phyloP scores from a whole-genome alignment of 2,797 vertebrate genomes.

The Miichthys miiuy region DNA sequence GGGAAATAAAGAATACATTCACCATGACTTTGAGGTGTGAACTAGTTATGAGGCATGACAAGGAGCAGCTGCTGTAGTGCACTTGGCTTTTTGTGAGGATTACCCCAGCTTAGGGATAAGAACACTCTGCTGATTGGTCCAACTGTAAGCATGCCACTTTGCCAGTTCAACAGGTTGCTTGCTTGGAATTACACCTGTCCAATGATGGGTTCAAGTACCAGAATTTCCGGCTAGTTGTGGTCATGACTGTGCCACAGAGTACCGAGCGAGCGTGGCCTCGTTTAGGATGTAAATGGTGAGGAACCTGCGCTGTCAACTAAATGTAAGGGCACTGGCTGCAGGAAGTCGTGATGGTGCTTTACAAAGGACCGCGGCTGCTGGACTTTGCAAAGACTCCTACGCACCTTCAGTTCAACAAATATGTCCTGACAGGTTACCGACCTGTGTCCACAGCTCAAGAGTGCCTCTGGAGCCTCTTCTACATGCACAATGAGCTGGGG shows the following conservation, averaged over 20 bases:
- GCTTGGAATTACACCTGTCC: constrained; percentile 71
- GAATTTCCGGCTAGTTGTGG: constrained; percentile 20
- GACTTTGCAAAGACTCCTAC: constrained; percentile 90
- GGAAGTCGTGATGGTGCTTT: constrained; percentile 82
- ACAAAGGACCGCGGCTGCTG: constrained; percentile 87
- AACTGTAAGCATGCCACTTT: constrained; percentile 72
- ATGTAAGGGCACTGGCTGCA: constrained; percentile 49
- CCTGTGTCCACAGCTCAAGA: constrained; percentile 88
- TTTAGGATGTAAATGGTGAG: constrained; percentile 62
- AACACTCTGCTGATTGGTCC: constrained; percentile 70
- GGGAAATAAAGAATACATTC: constrained; percentile 22
- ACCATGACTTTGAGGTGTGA: constrained; percentile 42
- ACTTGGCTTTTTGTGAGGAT: constrained; percentile 74
- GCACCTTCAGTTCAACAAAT: constrained; percentile 94
- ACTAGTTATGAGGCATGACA: constrained; percentile 33
- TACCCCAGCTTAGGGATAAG: constrained; percentile 78
- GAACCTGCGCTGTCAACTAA: constrained; percentile 35
- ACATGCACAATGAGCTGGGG: constrained; percentile 94
- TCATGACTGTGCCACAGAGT: constrained; percentile 16
- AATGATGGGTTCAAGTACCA: constrained; percentile 54
- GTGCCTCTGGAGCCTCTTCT: constrained; percentile 92
- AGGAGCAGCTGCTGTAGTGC: constrained; percentile 59
- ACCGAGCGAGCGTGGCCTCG: constrained; percentile 1
- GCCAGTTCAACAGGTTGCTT: constrained; percentile 73
- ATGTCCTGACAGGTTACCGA: constrained; percentile 92